Evolutionary conservation across 2,797 vertebrate species (phyloP), one percentile per base, ranked within the genome.

Genomic region (Phataginus tricuspis): DNA sequence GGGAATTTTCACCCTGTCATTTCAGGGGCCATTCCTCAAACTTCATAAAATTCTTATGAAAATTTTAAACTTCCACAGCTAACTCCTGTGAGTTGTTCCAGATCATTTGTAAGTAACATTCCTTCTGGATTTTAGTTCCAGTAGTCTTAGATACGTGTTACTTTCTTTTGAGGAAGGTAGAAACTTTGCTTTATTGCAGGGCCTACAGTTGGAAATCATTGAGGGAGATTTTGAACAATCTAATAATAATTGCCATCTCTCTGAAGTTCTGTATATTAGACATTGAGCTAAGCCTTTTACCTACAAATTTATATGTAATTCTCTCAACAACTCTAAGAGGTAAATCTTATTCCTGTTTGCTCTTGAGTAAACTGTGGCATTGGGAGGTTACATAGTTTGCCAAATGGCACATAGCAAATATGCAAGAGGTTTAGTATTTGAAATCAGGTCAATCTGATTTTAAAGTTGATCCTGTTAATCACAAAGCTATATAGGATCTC

Each of bases 11-110:
- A 39, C 49, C 31, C 31, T 83, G 12, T 29, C 15, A 63, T 37
- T 57, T 79, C 37, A 91, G 69, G 57, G 34, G 19, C 55, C 37
- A 49, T 61, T 91, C 29, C 64, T 79, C 69, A 75, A 84, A 10
- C 34, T 80, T 83, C 49, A 34, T 49, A n/a, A 88, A 86, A 63
- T 64, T 68, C 39, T 82, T 86, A 82, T 1, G 8, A n/a, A 55
- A 74, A 34, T 94, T 96, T 96, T 63, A 61, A 95, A 72, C n/a
- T 59, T 77, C 31, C 88, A 37, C 25, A 89, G 14, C 9, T 83
- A 78, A 93, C 23, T 89, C 45, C 11, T 51, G 3, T 51, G 37
- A 79, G 16, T 61, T 72, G 11, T 89, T 90, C 55, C 29, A 84
- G 51, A 42, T 64, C 53, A 37, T 89, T 92, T 64, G 3, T 64